These are phyloP conservation scores for Pontoporia blainvillei DNA, from an alignment of 2,113 vertebrate genomes.

Conservation along the genomic window DNA sequence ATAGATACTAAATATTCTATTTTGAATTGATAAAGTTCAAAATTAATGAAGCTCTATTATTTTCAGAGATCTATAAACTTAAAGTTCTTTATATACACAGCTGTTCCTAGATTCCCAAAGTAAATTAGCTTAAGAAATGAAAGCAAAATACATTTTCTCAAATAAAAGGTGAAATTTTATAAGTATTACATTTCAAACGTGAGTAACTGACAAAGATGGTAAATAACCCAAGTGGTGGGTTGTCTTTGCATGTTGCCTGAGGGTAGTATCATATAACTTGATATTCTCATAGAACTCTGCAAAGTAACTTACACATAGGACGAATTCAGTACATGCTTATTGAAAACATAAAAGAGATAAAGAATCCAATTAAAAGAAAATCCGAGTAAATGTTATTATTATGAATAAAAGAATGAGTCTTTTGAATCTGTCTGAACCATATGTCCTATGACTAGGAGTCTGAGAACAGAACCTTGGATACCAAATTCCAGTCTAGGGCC, in stretches of 20 bases:
- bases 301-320: not conserved
- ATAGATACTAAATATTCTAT: conserved; percentile 10
- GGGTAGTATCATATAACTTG: not conserved
- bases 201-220: not conserved
- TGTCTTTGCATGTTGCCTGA: not conserved
- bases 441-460: not conserved
- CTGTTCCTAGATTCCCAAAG: conserved; percentile 7
- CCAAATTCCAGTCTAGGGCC: not conserved
- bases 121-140: conserved; percentile 38
- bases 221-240: not conserved
- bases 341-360: not conserved
- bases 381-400: conserved; percentile 21
- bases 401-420: conserved; percentile 39
- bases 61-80: conserved; percentile 7
- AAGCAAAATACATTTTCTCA: conserved; percentile 34
- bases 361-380: conserved; percentile 2
- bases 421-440: not conserved
- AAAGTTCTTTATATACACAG: conserved; percentile 18
- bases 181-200: conserved; percentile 4
- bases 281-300: not conserved
- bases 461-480: not conserved
- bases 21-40: conserved; percentile 15
- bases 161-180: conserved; percentile 29
- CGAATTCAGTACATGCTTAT: not conserved
- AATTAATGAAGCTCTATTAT: conserved; percentile 15